Conservation (phyloP, 1,140 invertebrate species). For the Aphelinus certus region DNA sequence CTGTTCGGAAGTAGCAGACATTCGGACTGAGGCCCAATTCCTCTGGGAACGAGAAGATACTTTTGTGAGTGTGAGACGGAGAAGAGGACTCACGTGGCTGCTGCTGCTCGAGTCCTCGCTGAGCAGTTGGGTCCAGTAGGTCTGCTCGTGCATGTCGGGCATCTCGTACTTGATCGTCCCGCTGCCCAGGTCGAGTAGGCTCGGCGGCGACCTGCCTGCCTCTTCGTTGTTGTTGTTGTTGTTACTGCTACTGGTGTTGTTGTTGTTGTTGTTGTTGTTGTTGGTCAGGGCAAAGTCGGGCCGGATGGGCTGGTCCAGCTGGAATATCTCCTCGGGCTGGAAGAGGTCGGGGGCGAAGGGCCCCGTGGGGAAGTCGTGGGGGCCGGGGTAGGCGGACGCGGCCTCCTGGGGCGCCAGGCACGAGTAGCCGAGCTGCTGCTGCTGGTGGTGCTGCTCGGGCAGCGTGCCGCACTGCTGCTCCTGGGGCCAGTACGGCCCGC, state of each 20-base stretch:
- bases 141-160: constrained; percentile 53
- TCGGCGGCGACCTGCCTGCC: constrained; percentile 71
- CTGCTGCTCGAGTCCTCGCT: constrained; percentile 68
- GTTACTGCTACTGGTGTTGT: constrained; percentile 58
- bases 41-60: too few relatives aligned
- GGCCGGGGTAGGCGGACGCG: constrained; percentile 45
- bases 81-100: constrained; percentile 56
- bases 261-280: constrained; percentile 53
- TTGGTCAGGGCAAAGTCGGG: constrained; percentile 66
- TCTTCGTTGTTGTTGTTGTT: constrained; percentile 63
- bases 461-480: constrained; percentile 37
- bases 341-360: constrained; percentile 73
- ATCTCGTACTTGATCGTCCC: constrained; percentile 70
- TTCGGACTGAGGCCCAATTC: too few relatives aligned
- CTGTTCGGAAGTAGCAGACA: too few relatives aligned
- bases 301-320: constrained; percentile 77
- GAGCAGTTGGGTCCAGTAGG: constrained; percentile 59
- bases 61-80: constrained; percentile 33
- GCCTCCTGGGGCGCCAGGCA: constrained; percentile 55
- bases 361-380: constrained; percentile 56
- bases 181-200: constrained; percentile 76
- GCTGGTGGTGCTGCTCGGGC: constrained; percentile 39
- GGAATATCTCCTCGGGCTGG: constrained; percentile 81
- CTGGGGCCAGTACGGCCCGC: constrained; percentile 61
- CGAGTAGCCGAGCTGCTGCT: constrained; percentile 49